These are phyloP conservation scores for Choloepus hoffmanni DNA, from an alignment of 2,113 vertebrate genomes.

Conservation along the genomic window DNA sequence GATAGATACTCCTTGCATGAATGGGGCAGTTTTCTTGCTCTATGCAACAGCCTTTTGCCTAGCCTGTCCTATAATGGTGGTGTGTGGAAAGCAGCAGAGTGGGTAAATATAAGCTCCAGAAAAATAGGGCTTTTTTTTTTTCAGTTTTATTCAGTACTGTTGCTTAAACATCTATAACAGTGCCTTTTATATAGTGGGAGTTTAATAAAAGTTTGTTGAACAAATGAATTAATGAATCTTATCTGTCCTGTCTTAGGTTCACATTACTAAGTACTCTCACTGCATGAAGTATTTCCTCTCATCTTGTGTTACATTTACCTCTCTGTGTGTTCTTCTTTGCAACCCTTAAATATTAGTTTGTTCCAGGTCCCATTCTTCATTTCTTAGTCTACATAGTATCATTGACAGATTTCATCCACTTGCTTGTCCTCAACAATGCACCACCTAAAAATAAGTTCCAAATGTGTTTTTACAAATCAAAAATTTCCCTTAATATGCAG, in stretches of 20 bases:
- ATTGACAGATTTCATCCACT: not conserved
- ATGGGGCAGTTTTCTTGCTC: not conserved
- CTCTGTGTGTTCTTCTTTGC: not conserved
- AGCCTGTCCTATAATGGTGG: not conserved
- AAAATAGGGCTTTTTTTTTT: not conserved
- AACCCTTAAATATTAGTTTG: not conserved
- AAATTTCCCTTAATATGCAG: not conserved
- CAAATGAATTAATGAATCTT: not conserved
- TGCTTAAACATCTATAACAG: not conserved
- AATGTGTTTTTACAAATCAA: not conserved
- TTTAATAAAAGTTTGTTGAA: not conserved
- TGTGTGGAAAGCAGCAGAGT: not conserved
- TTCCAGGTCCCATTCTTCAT: not conserved
- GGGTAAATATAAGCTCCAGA: not conserved
- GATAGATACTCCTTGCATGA: not conserved
- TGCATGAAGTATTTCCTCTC: not conserved
- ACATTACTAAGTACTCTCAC: not conserved
- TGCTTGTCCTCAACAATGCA: not conserved
- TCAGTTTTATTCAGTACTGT: not conserved
- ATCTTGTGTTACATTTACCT: not conserved
- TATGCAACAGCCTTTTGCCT: not conserved
- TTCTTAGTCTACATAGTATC: not conserved
- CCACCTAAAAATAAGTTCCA: not conserved
- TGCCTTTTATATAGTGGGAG: not conserved
- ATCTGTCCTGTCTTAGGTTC: not conserved